phyloP scores from a whole-genome alignment of 2,797 vertebrate species.

The Halcyon badia region DNA sequence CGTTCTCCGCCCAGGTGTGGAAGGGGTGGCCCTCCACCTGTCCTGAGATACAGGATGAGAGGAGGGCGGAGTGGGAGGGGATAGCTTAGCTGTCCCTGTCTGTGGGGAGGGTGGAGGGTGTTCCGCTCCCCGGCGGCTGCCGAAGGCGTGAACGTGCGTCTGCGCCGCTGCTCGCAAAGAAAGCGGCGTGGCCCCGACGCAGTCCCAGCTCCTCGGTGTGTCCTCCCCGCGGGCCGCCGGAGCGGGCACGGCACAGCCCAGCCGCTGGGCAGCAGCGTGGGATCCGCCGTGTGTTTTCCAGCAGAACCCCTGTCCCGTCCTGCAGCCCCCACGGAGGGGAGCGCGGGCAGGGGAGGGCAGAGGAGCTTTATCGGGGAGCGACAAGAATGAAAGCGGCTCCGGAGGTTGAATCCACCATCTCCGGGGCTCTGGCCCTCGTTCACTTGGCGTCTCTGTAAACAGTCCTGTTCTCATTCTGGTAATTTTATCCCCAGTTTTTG shows the following conservation, averaged over 20 bases:
- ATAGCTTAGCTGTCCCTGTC: rapidly evolving
- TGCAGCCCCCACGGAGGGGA: background rate
- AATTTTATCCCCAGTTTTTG: background rate
- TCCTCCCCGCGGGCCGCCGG: background rate
- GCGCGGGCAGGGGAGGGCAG: rapidly evolving
- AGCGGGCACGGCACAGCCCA: background rate
- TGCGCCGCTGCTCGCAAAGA: background rate
- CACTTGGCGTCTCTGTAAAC: background rate
- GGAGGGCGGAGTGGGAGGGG: rapidly evolving
- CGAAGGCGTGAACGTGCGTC: background rate
- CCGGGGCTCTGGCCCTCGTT: rapidly evolving
- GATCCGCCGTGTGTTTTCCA: rapidly evolving
- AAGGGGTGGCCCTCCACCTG: background rate
- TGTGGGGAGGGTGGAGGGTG: background rate
- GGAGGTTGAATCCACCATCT: background rate
- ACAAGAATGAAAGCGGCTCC: background rate
- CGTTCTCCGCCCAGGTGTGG: background rate
- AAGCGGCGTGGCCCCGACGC: background rate
- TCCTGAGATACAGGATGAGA: background rate
- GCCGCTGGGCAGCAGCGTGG: background rate
- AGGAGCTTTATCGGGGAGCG: background rate
- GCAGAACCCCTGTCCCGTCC: background rate
- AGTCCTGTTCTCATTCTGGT: background rate
- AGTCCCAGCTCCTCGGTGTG: background rate
- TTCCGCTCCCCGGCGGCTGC: background rate